Percentiles rank a stretch among this genome's conserved stretches.
phyloP scores from a whole-genome alignment of 2,113 vertebrate species.

The Monarcha castaneiventris region DNA sequence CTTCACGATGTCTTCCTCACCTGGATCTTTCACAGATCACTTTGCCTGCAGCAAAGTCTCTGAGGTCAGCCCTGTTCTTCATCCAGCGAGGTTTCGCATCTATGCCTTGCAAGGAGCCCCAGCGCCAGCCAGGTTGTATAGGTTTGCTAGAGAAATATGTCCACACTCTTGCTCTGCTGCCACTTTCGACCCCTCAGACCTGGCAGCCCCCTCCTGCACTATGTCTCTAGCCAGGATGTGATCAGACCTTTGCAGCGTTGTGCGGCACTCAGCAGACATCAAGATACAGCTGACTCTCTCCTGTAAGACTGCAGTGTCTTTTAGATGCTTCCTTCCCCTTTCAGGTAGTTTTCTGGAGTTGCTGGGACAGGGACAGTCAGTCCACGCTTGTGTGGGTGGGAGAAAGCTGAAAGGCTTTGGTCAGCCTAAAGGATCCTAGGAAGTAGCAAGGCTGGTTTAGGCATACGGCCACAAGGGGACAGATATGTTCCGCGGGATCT shows the following conservation, averaged over 20 bases:
- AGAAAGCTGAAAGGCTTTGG: neutral
- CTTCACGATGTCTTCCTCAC: neutral
- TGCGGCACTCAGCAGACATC: neutral
- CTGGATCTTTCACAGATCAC: neutral
- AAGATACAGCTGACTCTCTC: neutral
- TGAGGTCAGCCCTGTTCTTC: neutral
- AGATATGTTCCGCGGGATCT: neutral
- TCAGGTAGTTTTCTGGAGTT: neutral
- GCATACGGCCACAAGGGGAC: neutral
- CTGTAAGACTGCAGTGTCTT: neutral
- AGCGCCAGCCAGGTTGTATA: accelerated
- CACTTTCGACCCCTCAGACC: neutral
- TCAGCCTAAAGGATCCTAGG: neutral
- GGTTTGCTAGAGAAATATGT: neutral
- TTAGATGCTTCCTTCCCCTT: neutral
- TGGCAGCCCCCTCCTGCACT: neutral
- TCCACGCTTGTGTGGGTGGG: neutral
- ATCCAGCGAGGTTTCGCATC: neutral
- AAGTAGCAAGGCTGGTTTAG: neutral
- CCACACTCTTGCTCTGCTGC: neutral
- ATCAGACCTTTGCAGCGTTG: accelerated
- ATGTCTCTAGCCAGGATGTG: neutral
- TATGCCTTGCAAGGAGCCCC: neutral
- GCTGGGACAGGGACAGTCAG: too few relatives aligned
- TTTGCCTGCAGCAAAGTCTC: neutral